Base-by-base conservation (phyloP, 2,113 vertebrate genomes). In the Ursus arctos region DNA sequence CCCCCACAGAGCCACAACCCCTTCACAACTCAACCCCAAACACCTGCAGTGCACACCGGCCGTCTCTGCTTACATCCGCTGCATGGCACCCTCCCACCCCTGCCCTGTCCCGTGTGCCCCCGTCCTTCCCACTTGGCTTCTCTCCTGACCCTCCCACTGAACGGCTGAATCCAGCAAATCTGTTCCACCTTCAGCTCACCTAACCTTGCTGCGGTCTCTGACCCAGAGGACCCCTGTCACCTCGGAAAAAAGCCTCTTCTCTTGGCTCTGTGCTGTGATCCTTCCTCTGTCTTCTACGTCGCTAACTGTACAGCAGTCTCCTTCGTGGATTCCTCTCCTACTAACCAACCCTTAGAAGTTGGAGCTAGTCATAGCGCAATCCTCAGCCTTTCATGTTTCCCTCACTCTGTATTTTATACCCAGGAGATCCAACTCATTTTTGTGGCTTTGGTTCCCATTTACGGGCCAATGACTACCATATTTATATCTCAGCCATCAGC, bases 11-110 rank as follows among this genome's bases (percentile, higher is more conserved):
- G 55, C n/a, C 55, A 21, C 14, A 24, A 49, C 8, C 4, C 24
- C 49, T 19, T 49, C 53, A 90, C 26, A 33, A 47, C 10, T 72
- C 18, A 59, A 7, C 31, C 63, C 26, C 12, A 40, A 84, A 85
- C 12, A 14, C 28, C 10, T 14, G 0, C 76, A 26, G 6, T 8
- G 1, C 8, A 2, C 21, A 12, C 8, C 3, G 16, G 18, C 24
- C 2, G 9, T 24, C 22, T 40, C 22, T 14, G 36, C 74, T 16
- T 24, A 5, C 1, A 33, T 19, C 7, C 33, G 8, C 18, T 77
- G 40, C 13, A 15, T 0, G 26, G 4, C 8, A 1, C 51, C 19
- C 6, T 43, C 3, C 8, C 18, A 9, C 18, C 31, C 63, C 43
- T 43, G 43, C 43, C 43, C 43, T 43, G 43, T 43, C 43, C 63